phyloP scores from a whole-genome alignment of 2,888 invertebrate species.

The Nymphalis urticae region DNA sequence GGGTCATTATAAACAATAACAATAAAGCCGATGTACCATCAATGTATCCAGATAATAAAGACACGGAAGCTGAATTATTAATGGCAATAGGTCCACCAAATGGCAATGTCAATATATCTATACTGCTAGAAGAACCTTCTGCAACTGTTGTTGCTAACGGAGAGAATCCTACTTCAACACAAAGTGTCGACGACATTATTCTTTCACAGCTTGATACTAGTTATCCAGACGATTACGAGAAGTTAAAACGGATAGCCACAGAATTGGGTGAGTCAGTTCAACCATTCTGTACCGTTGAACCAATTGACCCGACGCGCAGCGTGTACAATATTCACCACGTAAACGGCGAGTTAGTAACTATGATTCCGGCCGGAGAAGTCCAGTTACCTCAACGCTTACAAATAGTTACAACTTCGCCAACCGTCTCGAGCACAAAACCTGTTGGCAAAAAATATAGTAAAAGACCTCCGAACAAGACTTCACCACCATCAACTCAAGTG shows the following conservation, averaged over 20 bases:
- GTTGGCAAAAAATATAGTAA: slow-evolving; percentile 85
- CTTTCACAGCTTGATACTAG: slow-evolving; percentile 85
- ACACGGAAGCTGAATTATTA: slow-evolving; percentile 62
- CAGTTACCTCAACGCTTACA: slow-evolving; percentile 77
- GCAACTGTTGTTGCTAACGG: slow-evolving; percentile 69
- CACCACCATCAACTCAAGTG: slow-evolving; percentile 64
- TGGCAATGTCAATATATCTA: slow-evolving; percentile 73
- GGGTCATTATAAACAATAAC: slow-evolving; percentile 72
- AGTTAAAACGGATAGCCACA: slow-evolving; percentile 90
- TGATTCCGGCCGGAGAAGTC: slow-evolving; percentile 74
- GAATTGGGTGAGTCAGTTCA: slow-evolving; percentile 90
- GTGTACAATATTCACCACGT: slow-evolving; percentile 82
- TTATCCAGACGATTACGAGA: slow-evolving; percentile 91
- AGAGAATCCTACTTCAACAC: slow-evolving; percentile 81
- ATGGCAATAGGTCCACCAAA: slow-evolving; percentile 70
- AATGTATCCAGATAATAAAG: slow-evolving; percentile 77
- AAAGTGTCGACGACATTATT: slow-evolving; percentile 86
- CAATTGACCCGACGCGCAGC: slow-evolving; percentile 74
- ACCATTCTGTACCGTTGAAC: slow-evolving; percentile 84
- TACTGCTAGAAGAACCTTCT: slow-evolving; percentile 74
- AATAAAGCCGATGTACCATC: slow-evolving; percentile 79
- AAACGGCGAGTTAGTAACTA: slow-evolving; percentile 73
- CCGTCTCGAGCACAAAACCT: slow-evolving; percentile 84
- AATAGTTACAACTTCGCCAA: slow-evolving; percentile 82
- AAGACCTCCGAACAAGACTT: slow-evolving; percentile 80